A percentile compares a stretch with the other conserved stretches of the same genome.
Conservation (phyloP, 2,113 vertebrate genomes). For the Ardeotis arabs region DNA sequence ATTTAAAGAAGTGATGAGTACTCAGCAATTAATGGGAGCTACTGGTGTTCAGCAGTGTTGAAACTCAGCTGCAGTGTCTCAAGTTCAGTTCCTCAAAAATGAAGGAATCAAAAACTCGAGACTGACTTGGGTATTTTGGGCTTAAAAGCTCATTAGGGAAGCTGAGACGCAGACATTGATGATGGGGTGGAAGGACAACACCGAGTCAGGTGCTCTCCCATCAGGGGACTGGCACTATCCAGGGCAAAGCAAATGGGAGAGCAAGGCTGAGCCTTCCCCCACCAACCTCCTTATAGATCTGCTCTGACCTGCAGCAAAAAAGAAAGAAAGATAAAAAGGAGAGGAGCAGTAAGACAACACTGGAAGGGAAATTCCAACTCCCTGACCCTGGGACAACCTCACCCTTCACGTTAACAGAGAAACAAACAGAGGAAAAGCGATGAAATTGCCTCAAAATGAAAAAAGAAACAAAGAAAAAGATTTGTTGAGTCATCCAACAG, state of each 20-base stretch:
- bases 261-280: background rate
- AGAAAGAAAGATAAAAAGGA: constrained; percentile 20
- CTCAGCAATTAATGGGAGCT: background rate
- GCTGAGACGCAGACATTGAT: background rate
- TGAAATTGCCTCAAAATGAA: background rate
- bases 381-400: constrained; percentile 32
- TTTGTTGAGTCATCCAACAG: constrained; percentile 51
- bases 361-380: constrained; percentile 68
- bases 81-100: constrained; percentile 18
- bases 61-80: background rate
- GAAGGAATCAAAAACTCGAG: background rate
- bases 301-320: constrained; percentile 21
- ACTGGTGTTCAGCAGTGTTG: background rate
- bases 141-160: background rate
- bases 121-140: background rate
- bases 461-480: background rate
- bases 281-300: background rate
- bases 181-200: background rate
- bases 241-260: background rate
- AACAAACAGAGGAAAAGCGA: background rate
- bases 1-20: background rate
- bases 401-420: background rate
- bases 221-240: background rate
- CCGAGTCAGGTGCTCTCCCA: background rate
- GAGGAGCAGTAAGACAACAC: constrained; percentile 38